phyloP scores from a whole-genome alignment of 92 coral and sea anemone species.

The Heliopora coerulea region DNA sequence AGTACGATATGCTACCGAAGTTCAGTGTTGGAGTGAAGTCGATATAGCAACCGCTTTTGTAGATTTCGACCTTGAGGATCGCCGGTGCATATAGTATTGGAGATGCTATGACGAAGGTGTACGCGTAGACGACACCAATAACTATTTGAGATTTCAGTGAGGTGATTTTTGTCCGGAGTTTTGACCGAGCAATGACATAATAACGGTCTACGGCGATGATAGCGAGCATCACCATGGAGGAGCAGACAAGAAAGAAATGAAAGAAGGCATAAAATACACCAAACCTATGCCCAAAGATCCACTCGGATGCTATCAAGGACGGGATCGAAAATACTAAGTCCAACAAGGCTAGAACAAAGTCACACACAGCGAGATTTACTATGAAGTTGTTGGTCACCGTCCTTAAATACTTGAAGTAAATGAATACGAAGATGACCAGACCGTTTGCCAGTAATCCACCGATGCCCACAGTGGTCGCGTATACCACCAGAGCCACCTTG shows the following conservation, averaged over 20 bases:
- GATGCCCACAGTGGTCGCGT: slow-evolving; percentile 64
- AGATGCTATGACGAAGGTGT: slow-evolving; percentile 65
- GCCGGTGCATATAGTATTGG: slow-evolving; percentile 66
- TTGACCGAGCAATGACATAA: slow-evolving; percentile 80
- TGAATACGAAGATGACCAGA: slow-evolving; percentile 65
- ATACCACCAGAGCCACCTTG: slow-evolving; percentile 50
- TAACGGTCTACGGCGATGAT: slow-evolving; percentile 82
- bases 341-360: slow-evolving; percentile 63
- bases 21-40: slow-evolving; percentile 42
- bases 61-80: slow-evolving; percentile 63
- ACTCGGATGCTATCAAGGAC: slow-evolving; percentile 55
- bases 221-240: slow-evolving; percentile 75
- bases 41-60: slow-evolving; percentile 78
- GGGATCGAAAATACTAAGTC: slow-evolving; percentile 76
- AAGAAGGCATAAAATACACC: slow-evolving; percentile 65
- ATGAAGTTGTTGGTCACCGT: slow-evolving; percentile 81
- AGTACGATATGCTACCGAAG: slow-evolving; percentile 50
- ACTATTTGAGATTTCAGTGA: slow-evolving; percentile 60
- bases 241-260: slow-evolving; percentile 66
- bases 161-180: slow-evolving; percentile 65
- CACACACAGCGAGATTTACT: slow-evolving; percentile 69
- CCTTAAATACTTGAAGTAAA: slow-evolving; percentile 55
- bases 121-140: slow-evolving; percentile 58
- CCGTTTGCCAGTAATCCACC: slow-evolving; percentile 75
- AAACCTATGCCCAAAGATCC: slow-evolving; percentile 62